Percentiles rank a stretch among this genome's conserved stretches.
These are phyloP conservation scores for Umimayanthus chanpuru DNA, from an alignment of 92 coral and sea anemone species.

Conservation along the genomic window DNA sequence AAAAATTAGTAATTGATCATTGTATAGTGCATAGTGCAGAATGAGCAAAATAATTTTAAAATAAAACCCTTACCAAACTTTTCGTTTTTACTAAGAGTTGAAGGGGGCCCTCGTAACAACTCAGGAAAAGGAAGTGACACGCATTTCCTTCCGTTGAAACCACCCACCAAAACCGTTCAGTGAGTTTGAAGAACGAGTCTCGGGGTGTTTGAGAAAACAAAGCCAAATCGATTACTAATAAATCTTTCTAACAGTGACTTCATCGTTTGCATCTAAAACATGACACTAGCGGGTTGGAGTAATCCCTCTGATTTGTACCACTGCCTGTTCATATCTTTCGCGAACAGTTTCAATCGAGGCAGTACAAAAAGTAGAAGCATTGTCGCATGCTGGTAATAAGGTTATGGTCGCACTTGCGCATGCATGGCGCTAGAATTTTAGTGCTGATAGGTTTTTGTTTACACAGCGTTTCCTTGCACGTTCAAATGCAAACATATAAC, in stretches of 20 bases:
- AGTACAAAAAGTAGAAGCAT: background rate
- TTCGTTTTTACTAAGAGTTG: background rate
- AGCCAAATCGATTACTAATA: constrained; percentile 15
- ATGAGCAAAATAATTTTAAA: background rate
- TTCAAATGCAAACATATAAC: too few relatives aligned
- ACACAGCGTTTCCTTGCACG: too few relatives aligned
- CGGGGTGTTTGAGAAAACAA: background rate
- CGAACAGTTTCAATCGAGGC: background rate
- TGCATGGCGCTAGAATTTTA: too few relatives aligned
- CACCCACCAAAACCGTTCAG: constrained; percentile 28
- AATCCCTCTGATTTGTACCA: background rate
- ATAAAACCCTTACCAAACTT: background rate
- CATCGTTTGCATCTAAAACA: background rate
- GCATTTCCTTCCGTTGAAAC: background rate
- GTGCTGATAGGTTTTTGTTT: too few relatives aligned
- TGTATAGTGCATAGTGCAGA: background rate
- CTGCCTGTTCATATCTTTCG: background rate
- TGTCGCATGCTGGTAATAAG: background rate
- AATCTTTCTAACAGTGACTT: background rate
- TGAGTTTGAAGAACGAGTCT: background rate
- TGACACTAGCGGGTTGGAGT: background rate
- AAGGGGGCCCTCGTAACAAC: background rate
- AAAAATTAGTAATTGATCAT: background rate
- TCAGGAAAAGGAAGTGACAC: constrained; percentile 21
- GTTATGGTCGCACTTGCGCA: too few relatives aligned